Conservation (phyloP, 2,888 invertebrate genomes). For the Hirudinaria manillensis region DNA sequence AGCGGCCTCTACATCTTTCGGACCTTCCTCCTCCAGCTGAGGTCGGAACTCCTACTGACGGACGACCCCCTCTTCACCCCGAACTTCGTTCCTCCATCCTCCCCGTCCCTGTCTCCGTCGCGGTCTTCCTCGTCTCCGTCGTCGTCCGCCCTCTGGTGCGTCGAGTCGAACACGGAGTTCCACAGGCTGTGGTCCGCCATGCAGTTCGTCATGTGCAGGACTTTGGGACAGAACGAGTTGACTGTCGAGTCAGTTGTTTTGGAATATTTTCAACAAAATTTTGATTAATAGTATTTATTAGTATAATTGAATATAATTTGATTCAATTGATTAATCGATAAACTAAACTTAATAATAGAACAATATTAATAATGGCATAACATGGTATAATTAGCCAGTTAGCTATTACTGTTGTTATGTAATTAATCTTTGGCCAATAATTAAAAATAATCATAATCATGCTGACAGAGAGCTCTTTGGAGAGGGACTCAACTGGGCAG, state of each 20-base stretch:
- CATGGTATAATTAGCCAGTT: no score
- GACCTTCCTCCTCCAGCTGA: slow-evolving; percentile 75
- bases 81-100: no score
- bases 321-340: no score
- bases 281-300: slow-evolving; percentile 11
- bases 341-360: no score
- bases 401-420: not conserved
- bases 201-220: slow-evolving; percentile 92
- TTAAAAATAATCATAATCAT: no score
- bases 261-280: not conserved
- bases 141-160: slow-evolving; percentile 58
- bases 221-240: slow-evolving; percentile 59
- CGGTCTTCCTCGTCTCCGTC: not conserved
- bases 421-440: not conserved
- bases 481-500: slow-evolving; percentile 95
- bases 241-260: slow-evolving; percentile 40
- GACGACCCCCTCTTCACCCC: slow-evolving; percentile 34
- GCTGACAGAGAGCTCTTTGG: slow-evolving; percentile 75
- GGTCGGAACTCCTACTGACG: slow-evolving; percentile 24
- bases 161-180: slow-evolving; percentile 64
- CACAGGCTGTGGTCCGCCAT: slow-evolving; percentile 87
- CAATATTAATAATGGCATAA: no score
- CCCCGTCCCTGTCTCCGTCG: no score
- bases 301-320: slow-evolving; percentile 21
- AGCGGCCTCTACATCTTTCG: slow-evolving; percentile 92